These are phyloP conservation scores for Parnassius smintheus DNA, from an alignment of 2,888 invertebrate genomes.

Conservation along the genomic window DNA sequence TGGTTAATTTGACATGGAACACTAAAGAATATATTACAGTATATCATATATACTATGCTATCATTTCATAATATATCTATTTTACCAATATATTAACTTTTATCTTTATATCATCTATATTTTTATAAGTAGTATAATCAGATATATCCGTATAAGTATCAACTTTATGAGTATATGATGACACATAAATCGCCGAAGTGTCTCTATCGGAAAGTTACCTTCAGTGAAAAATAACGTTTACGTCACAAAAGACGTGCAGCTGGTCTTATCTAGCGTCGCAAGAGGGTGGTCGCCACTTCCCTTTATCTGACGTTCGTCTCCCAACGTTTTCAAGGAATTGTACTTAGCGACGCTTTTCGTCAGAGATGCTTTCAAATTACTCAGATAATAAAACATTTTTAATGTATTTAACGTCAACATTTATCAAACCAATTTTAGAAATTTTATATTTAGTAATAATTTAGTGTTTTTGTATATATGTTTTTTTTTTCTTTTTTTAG, in stretches of 20 bases:
- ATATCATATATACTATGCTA: too few relatives aligned
- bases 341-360: constrained; percentile 16
- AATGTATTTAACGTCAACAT: neutral
- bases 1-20: too few relatives aligned
- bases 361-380: constrained; percentile 12
- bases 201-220: constrained; percentile 7
- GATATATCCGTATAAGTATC: too few relatives aligned
- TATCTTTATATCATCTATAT: too few relatives aligned
- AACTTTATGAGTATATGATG: too few relatives aligned
- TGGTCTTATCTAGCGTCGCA: constrained; percentile 29
- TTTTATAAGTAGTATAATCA: too few relatives aligned
- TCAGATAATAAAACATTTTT: constrained; percentile 9
- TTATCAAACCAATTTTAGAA: neutral
- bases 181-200: too few relatives aligned
- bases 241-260: constrained; percentile 23
- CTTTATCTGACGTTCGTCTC: constrained; percentile 31
- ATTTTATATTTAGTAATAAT: neutral
- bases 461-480: too few relatives aligned
- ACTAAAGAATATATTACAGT: too few relatives aligned
- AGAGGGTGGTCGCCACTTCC: constrained; percentile 32
- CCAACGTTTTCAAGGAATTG: constrained; percentile 27
- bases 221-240: constrained; percentile 27
- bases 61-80: too few relatives aligned
- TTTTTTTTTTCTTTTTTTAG: too few relatives aligned
- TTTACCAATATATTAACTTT: too few relatives aligned